phyloP scores from a whole-genome alignment of 2,797 vertebrate species.

The Sandelia bainsii region DNA sequence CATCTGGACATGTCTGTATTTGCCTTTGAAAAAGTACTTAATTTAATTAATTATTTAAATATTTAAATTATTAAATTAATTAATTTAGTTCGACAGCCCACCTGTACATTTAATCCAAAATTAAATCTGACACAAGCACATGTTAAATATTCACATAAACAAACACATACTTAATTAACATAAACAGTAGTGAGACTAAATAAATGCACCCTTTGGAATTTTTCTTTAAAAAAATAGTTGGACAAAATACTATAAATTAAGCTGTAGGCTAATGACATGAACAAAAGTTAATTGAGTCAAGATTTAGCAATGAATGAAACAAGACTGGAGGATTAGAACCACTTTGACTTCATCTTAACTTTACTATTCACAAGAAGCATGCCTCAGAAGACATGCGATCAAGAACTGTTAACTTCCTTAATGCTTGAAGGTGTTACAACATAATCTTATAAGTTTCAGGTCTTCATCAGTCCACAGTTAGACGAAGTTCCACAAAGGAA shows the following conservation, averaged over 20 bases:
- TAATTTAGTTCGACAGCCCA: conserved; percentile 6
- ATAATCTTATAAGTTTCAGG: not conserved
- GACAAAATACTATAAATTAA: too few relatives aligned
- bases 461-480: not conserved
- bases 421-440: not conserved
- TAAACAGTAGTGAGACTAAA: not conserved
- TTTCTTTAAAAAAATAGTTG: too few relatives aligned
- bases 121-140: conserved; percentile 5
- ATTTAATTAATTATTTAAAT: too few relatives aligned
- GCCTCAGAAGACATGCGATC: not conserved
- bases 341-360: too few relatives aligned
- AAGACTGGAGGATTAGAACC: too few relatives aligned
- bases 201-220: too few relatives aligned
- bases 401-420: not conserved
- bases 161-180: not conserved
- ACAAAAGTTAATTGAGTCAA: too few relatives aligned
- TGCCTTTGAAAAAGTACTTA: conserved; percentile 51
- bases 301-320: too few relatives aligned
- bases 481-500: not conserved
- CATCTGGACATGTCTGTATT: conserved; percentile 60
- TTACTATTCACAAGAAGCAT: not conserved
- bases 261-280: too few relatives aligned
- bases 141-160: conserved; percentile 3
- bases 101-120: conserved; percentile 12
- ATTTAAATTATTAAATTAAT: too few relatives aligned